phyloP scores from a whole-genome alignment of 2,888 invertebrate species.

The Tetragonula carbonaria region DNA sequence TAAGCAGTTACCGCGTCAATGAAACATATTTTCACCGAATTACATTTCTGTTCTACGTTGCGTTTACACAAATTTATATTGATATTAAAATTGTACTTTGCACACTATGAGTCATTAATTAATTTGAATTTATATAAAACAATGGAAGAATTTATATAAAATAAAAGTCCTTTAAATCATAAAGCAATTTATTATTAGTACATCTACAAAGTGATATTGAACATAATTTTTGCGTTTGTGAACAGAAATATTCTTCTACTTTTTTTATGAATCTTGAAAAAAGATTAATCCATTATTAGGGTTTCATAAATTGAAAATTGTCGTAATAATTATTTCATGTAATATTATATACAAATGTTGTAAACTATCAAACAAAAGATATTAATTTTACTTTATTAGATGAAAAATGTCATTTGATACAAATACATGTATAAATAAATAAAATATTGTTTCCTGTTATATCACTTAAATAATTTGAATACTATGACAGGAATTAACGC shows the following conservation, averaged over 20 bases:
- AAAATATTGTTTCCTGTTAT: neutral
- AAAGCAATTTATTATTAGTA: neutral
- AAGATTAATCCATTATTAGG: neutral
- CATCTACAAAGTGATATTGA: neutral
- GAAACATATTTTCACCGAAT: neutral
- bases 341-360: neutral
- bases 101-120: neutral
- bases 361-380: neutral
- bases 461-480: neutral
- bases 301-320: neutral
- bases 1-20: neutral
- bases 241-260: neutral
- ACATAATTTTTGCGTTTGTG: neutral
- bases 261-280: neutral
- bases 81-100: neutral
- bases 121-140: neutral
- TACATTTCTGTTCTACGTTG: neutral
- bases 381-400: neutral
- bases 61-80: neutral
- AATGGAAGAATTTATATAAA: neutral
- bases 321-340: neutral
- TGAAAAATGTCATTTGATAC: neutral
- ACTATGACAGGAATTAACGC: neutral
- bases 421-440: neutral
- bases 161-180: too few relatives aligned